Percentiles rank a stretch among this genome's conserved stretches.
Conservation (phyloP, 2,888 invertebrate genomes). For the Emmelina monodactyla region DNA sequence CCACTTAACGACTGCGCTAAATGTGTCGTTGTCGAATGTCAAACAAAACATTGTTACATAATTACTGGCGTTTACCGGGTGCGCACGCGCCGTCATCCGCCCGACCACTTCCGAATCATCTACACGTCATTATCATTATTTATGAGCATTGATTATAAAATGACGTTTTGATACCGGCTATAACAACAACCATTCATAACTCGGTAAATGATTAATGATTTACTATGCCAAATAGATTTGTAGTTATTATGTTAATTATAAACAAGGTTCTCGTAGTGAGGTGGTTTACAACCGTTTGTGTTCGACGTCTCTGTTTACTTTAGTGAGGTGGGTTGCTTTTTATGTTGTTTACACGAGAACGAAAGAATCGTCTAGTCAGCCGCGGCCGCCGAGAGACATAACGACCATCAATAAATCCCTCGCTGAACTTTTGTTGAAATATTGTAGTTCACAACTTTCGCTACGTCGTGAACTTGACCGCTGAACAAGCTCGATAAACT, state of each 20-base stretch:
- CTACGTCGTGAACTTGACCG: conserved; percentile 56
- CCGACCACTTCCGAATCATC: conserved; percentile 33
- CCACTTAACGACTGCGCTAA: conserved; percentile 61
- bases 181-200: conserved; percentile 54
- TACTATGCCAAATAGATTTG: conserved; percentile 58
- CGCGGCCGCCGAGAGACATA: no score
- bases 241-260: conserved; percentile 62
- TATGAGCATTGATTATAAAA: conserved; percentile 63
- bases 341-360: no score
- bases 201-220: conserved; percentile 57
- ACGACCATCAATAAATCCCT: no score
- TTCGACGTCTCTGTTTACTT: no score
- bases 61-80: conserved; percentile 45
- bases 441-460: conserved; percentile 44
- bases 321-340: no score
- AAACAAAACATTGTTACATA: conserved; percentile 54
- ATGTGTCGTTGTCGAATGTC: conserved; percentile 62
- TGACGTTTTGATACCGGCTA: conserved; percentile 53
- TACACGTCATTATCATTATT: conserved; percentile 59
- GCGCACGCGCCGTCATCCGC: conserved; percentile 29
- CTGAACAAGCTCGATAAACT: conserved; percentile 34
- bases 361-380: no score
- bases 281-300: no score
- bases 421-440: conserved; percentile 16
- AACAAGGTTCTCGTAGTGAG: conserved; percentile 45